A percentile compares a stretch with the other conserved stretches of the same genome.
Evolutionary conservation across 1,140 invertebrate genomes (phyloP).

Genomic region (Oscheius sp.): DNA sequence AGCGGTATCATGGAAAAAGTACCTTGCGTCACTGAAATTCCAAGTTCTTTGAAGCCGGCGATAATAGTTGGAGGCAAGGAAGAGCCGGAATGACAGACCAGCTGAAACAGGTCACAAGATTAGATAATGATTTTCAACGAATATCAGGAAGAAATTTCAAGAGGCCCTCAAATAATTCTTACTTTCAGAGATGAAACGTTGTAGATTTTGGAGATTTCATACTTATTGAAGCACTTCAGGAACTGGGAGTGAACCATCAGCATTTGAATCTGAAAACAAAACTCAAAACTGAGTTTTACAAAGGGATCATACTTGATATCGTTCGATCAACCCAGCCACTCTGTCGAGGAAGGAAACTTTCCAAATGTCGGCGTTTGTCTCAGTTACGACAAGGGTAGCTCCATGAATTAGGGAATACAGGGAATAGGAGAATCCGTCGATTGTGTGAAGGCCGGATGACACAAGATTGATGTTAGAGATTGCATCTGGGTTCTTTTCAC

Average conservation of each 20-base stretch:
- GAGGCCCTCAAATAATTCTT: not conserved
- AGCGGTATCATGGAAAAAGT: not conserved
- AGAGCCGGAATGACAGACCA: not conserved
- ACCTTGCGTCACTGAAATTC: not conserved
- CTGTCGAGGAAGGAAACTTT: not conserved
- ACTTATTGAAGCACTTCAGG: conserved; percentile 2
- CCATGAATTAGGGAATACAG: not conserved
- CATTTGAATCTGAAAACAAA: not conserved
- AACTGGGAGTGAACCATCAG: conserved; percentile 5
- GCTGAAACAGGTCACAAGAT: too few species aligned
- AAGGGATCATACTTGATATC: not conserved
- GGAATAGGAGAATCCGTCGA: not conserved
- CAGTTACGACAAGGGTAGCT: not conserved
- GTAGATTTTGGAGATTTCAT: not conserved
- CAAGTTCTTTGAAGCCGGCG: not conserved
- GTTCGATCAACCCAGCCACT: not conserved
- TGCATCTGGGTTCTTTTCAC: not conserved
- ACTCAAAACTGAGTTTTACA: too few species aligned
- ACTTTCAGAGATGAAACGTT: not conserved
- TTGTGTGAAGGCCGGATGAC: not conserved
- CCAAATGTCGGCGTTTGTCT: not conserved
- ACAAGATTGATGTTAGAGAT: not conserved
- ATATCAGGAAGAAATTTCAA: too few species aligned
- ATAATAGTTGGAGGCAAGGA: not conserved
- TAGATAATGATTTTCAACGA: too few species aligned